These are phyloP conservation scores for Escarpia spicata DNA, from an alignment of 2,888 invertebrate genomes.

Conservation along the genomic window DNA sequence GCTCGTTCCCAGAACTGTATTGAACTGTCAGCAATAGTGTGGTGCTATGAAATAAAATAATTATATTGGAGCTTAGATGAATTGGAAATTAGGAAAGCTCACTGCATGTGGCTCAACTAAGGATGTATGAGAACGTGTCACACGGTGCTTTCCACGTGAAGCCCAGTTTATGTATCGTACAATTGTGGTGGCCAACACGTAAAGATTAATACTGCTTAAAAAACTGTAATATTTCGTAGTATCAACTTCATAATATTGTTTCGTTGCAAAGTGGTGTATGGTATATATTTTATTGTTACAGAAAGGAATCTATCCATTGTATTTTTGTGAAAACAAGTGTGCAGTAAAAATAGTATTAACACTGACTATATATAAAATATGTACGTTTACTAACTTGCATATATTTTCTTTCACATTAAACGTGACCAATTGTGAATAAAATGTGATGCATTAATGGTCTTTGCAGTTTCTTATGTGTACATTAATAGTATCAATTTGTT, in stretches of 20 bases:
- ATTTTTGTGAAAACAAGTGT: constrained; percentile 7
- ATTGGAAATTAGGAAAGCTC: no score
- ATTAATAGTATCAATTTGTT: not conserved
- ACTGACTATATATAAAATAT: not conserved
- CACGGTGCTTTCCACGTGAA: no score
- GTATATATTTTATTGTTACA: not conserved
- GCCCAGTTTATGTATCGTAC: no score
- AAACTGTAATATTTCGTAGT: not conserved
- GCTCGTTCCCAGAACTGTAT: no score
- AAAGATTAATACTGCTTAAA: not conserved
- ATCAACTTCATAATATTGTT: not conserved
- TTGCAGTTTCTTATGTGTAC: not conserved
- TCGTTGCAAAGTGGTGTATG: not conserved
- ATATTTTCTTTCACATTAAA: not conserved
- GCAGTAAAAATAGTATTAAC: not conserved
- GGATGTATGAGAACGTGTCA: no score
- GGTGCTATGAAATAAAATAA: no score
- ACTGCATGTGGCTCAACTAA: no score
- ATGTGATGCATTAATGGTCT: not conserved
- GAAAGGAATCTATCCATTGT: not conserved
- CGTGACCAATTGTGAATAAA: not conserved
- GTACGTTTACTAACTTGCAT: not conserved
- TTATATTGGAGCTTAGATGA: no score
- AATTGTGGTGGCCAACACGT: no score
- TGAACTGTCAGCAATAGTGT: no score